Evolutionary conservation across 1,140 invertebrate species (phyloP), one percentile per base, ranked within the genome.

Genomic region (Pogonomyrmex californicus): DNA sequence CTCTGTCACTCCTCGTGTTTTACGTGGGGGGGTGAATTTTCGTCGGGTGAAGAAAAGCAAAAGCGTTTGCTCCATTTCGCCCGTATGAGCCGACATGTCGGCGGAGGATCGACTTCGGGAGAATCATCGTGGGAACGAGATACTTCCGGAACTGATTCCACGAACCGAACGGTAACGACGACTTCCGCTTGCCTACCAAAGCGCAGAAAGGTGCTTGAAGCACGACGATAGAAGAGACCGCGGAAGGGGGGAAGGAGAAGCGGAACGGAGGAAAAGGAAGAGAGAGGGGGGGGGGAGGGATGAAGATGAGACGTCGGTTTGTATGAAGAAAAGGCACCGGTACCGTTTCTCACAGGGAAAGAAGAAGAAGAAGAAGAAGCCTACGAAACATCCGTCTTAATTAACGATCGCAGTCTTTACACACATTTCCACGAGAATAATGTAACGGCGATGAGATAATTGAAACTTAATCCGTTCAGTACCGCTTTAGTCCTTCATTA

Each of bases 111-210:
- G 54, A 41, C 79, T 82, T 82, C 54, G 41, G 68, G 68, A 62
- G 68, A 90, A 91, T 91, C 86, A 88, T 91, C 91, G 90, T 91
- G 91, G 88, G 91, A 91, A 91, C 90, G 83, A 90, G 87, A 82
- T 82, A 88, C 88, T 91, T 91, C 91, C 91, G 90, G 86, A 91
- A 88, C 87, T 85, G 90, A 90, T 91, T 91, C 91, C 79, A 87
- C 81, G 90, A 90, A 91, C 78, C 86, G 68, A 91, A 90, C 91
- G 88, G 91, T 90, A 91, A 91, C 90, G 88, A 91, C 83, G 91
- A 91, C 88, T 91, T 91, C 91, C 91, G 91, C 86, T 91, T 86
- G 86, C 83, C 86, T 88, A 86, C 77, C 71, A 63, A 38, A 78
- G 60, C 77, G 66, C 60, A 90, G 78, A 86, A 91, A 90, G 78